Evolutionary conservation across 2,113 vertebrate genomes (phyloP), one percentile per base, ranked within the genome.

Genomic region (Sylvia atricapilla): DNA sequence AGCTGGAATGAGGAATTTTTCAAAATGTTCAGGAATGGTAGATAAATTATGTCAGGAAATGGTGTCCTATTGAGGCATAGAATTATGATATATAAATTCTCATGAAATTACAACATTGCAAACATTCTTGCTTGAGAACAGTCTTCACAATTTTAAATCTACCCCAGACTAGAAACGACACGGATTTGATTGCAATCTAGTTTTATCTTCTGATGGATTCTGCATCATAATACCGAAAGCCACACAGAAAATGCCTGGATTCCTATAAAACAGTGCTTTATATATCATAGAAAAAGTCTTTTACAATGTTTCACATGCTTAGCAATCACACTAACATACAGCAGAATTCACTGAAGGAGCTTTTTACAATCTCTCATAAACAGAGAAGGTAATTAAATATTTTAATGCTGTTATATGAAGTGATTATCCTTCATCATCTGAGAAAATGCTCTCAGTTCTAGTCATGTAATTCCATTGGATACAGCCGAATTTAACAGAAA

Each of bases 361-460:
- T 76, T 87, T 93, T 85, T 83, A 94, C 41, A 87, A 15, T 58
- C n/a, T 11, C 39, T 70, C 30, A 84, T 86, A 92, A 95, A 90
- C 14, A 84, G 68, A 59, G 47, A 86, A 69, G 35, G 72, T 77
- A 92, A 93, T 96, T 59, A 92, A 95, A 88, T 86, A 78, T 92
- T 80, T 85, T 84, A 74, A 69, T 78, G 30, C n/a, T 90, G 37
- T 52, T 86, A 44, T 39, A 62, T 70, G 11, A 95, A 81, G 43
- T 62, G 49, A 92, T 83, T 83, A 63, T 80, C 21, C 35, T 77
- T 35, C 55, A 46, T 80, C 55, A 81, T 35, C 64, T 89, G 64
- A 28, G 67, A 95, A 91, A 81, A 86, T 70, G 16, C 6, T 27
- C 9, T 74, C 72, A 53, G n/a, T 80, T 91, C 63, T 90, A 46